A percentile compares a stretch with the other conserved stretches of the same genome.
phyloP scores from a whole-genome alignment of 1,140 invertebrate genomes.

The Drosophila truncata region DNA sequence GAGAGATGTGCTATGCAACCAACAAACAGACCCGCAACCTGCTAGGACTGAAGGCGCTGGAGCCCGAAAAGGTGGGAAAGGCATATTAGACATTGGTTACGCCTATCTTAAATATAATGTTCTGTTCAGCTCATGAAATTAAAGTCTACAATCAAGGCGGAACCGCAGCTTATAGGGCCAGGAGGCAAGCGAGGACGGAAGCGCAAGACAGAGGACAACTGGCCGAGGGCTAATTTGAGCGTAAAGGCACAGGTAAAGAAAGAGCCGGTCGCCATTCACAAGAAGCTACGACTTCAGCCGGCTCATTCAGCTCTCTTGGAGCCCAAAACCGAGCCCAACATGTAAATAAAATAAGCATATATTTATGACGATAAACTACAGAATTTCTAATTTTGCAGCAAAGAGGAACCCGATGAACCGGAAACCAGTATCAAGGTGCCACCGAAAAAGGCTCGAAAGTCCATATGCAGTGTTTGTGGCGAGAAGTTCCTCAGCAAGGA shows the following conservation, averaged over 20 bases:
- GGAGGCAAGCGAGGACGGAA: conserved; percentile 52
- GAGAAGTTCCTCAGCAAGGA: conserved; percentile 69
- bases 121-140: conserved; percentile 39
- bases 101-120: background rate
- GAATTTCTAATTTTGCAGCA: conserved; percentile 29
- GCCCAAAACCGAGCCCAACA: conserved; percentile 45
- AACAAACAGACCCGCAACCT: conserved; percentile 86
- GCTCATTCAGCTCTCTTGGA: background rate
- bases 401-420: conserved; percentile 56
- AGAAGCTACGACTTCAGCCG: conserved; percentile 61
- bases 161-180: conserved; percentile 7
- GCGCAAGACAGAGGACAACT: conserved; percentile 50
- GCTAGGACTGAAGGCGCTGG: conserved; percentile 83
- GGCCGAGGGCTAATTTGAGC: conserved; percentile 12
- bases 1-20: conserved; percentile 87
- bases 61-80: conserved; percentile 54
- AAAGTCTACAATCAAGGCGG: conserved; percentile 54
- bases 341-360: conserved; percentile 28
- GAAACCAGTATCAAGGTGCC: background rate
- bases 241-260: conserved; percentile 44
- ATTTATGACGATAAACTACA: background rate
- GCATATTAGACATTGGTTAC: background rate
- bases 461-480: conserved; percentile 66
- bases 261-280: conserved; percentile 52
- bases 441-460: conserved; percentile 49